These are phyloP conservation scores for Bugulina stolonifera DNA, from an alignment of 2,888 invertebrate species.

Conservation along the genomic window DNA sequence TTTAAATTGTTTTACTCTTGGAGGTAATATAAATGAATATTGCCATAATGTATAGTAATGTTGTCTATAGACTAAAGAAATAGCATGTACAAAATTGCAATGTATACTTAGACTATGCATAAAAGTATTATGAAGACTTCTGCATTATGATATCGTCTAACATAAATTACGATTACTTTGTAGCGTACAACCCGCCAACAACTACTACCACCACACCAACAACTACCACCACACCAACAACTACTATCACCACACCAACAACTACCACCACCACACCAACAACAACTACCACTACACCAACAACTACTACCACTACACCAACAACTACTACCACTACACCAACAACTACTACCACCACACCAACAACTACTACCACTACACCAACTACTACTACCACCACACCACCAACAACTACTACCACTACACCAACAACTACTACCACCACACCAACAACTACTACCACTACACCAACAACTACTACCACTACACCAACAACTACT, in stretches of 20 bases:
- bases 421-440: background rate
- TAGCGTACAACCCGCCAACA: background rate
- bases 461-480: background rate
- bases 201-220: no score
- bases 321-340: conserved; percentile 9
- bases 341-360: background rate
- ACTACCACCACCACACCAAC: conserved; percentile 4
- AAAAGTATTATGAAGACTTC: no score
- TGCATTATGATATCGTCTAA: no score
- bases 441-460: background rate
- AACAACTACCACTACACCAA: background rate
- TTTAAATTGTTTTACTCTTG: no score
- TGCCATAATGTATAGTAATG: no score
- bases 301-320: background rate
- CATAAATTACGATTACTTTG: no score
- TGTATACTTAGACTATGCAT: no score
- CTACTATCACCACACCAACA: conserved; percentile 11
- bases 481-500: conserved; percentile 6
- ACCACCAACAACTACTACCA: background rate
- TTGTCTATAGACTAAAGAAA: no score
- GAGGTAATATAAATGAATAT: no score
- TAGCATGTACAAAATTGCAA: no score
- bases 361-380: conserved; percentile 14
- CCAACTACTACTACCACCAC: conserved; percentile 1
- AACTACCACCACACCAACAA: no score